Evolutionary conservation across 2,797 vertebrate genomes (phyloP).

Genomic region (Acanthopagrus latus): DNA sequence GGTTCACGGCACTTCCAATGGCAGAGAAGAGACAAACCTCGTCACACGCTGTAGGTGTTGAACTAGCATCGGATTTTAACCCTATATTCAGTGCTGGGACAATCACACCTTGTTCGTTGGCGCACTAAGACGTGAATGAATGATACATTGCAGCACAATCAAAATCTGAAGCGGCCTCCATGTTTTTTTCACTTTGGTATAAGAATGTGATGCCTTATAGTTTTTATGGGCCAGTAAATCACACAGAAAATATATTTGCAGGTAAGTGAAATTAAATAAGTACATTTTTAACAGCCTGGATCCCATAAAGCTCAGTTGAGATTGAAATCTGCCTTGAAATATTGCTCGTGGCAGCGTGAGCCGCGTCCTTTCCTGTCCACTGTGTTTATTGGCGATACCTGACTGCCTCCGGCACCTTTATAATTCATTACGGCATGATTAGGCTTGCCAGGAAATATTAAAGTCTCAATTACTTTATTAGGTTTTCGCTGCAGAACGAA

Average conservation of each 20-base stretch:
- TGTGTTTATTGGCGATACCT: constrained; percentile 65
- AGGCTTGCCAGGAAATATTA: constrained; percentile 68
- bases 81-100: neutral
- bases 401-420: constrained; percentile 54
- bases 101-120: neutral
- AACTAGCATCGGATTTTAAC: neutral
- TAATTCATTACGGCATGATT: constrained; percentile 59
- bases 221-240: constrained; percentile 45
- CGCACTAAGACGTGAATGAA: neutral
- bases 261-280: constrained; percentile 51
- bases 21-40: constrained; percentile 41
- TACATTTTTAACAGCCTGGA: constrained; percentile 52
- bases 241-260: constrained; percentile 29
- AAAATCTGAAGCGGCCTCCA: neutral
- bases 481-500: constrained; percentile 39
- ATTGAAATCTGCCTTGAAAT: constrained; percentile 56
- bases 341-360: constrained; percentile 35
- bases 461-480: constrained; percentile 57
- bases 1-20: constrained; percentile 42
- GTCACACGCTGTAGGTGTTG: neutral
- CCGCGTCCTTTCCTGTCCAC: constrained; percentile 61
- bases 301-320: constrained; percentile 44
- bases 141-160: neutral
- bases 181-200: constrained; percentile 4
- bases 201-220: neutral